Evolutionary conservation across 2,888 invertebrate genomes (phyloP).

Genomic region (Celastrina argiolus): DNA sequence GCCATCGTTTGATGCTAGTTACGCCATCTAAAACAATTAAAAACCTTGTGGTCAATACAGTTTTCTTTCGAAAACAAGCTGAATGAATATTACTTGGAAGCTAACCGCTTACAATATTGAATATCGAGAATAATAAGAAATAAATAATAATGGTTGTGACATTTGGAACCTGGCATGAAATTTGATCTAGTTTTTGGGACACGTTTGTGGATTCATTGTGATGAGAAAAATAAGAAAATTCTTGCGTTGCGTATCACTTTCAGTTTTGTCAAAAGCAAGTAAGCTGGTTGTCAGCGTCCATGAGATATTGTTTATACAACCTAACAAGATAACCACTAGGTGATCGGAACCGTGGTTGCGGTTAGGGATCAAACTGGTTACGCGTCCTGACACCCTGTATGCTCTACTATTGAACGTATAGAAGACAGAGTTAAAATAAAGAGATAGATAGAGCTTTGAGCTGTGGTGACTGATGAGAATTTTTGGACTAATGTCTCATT

Average conservation of each 20-base stretch:
- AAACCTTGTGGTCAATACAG: neutral
- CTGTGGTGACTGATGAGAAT: no score
- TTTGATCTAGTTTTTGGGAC: neutral
- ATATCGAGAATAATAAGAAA: no score
- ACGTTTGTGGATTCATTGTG: neutral
- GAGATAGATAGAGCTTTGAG: no score
- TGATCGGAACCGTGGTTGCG: constrained; percentile 34
- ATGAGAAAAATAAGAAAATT: neutral
- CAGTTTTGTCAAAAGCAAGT: constrained; percentile 14
- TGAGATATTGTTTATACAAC: constrained; percentile 32
- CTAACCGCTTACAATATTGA: no score
- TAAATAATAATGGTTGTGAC: no score
- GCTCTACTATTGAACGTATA: constrained; percentile 26
- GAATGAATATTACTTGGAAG: neutral
- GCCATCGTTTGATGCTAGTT: constrained; percentile 56
- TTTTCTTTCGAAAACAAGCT: neutral
- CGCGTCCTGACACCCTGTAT: constrained; percentile 23
- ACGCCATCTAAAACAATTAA: constrained; percentile 62
- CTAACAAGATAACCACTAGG: constrained; percentile 36
- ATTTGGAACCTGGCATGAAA: neutral
- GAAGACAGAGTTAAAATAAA: no score
- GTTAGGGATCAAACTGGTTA: constrained; percentile 36
- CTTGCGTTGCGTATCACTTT: constrained; percentile 8
- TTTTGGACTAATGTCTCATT: no score
- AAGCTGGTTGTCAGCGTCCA: constrained; percentile 16